Base-by-base conservation (phyloP, 2,113 vertebrate species). In the Anhinga anhinga region DNA sequence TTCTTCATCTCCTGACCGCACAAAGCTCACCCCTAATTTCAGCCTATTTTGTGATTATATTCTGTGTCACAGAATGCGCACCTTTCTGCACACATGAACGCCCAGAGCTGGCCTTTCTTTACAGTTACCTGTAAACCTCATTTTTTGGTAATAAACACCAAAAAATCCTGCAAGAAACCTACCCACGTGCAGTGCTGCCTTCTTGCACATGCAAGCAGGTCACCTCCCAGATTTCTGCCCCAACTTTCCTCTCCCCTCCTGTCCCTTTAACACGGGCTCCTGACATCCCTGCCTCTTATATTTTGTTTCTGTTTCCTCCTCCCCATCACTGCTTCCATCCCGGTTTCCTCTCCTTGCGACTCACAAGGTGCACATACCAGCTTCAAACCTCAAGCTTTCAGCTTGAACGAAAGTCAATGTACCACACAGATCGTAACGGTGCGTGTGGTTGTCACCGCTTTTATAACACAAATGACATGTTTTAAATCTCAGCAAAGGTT, bases 151-250 rank as follows among this genome's bases (percentile, higher is more conserved):
- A 44, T 12, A 23, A 90, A 73, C 13, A n/a, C 21, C 4, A 1
- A 7, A 47, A 88, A 80, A 36, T 6, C 7, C 36, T 50, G 38
- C 80, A 55, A 72, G 11, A 80, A 88, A 65, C 27, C n/a, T 62
- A 23, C 22, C 8, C 44, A 44, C 0, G 0, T 3, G 1, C 42
- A 76, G 26, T 7, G 8, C 15, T 49, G 50, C 47, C 42, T 73
- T 62, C 63, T 78, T 87, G 42, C 27, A 73, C 40, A 36, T 56
- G 32, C 21, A 38, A 59, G 47, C 6, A 16, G 7, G n/a, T 65
- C 13, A n/a, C 5, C 22, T 85, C 38, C 62, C 2, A 1, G 52
- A 76, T 56, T 49, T 69, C 26, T 36, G 34, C 34, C 85, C 29
- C 69, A 36, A 9, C 14, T 25, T 69, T 86, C 59, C 71, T 38